Percentiles rank a stretch among this genome's conserved stretches.
phyloP scores from a whole-genome alignment of 2,888 invertebrate species.

The Drosophila koepferae region DNA sequence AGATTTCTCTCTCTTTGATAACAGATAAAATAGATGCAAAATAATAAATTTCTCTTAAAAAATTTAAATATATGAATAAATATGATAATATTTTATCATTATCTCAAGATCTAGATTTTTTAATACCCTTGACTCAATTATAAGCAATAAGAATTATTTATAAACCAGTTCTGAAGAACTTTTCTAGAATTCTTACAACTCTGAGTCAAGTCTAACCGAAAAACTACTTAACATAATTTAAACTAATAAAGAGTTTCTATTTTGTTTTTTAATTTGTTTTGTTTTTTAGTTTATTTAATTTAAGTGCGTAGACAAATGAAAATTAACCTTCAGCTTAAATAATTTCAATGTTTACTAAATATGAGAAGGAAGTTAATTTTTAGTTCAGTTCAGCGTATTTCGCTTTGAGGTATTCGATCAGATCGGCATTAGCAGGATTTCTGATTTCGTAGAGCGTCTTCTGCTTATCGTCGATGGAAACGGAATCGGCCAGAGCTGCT shows the following conservation, averaged over 20 bases:
- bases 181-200: not conserved
- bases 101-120: not conserved
- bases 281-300: conserved; percentile 17
- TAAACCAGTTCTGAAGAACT: not conserved
- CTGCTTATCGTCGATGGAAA: conserved; percentile 69
- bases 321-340: conserved; percentile 38
- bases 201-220: not conserved
- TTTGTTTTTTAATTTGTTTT: not conserved
- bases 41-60: not conserved
- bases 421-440: conserved; percentile 58
- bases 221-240: not conserved
- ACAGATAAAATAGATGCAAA: not conserved
- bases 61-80: not conserved
- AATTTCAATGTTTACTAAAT: not conserved
- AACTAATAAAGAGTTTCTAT: not conserved
- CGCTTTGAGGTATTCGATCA: conserved; percentile 66
- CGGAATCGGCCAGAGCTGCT: conserved; percentile 51
- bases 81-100: not conserved
- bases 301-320: conserved; percentile 23
- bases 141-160: not conserved
- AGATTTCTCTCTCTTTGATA: not conserved
- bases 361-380: conserved; percentile 8
- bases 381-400: conserved; percentile 70
- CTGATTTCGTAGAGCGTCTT: conserved; percentile 63
- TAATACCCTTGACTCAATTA: conserved; percentile 4